These are phyloP conservation scores for Diabrotica undecimpunctata DNA, from an alignment of 1,140 invertebrate species.

Conservation along the genomic window DNA sequence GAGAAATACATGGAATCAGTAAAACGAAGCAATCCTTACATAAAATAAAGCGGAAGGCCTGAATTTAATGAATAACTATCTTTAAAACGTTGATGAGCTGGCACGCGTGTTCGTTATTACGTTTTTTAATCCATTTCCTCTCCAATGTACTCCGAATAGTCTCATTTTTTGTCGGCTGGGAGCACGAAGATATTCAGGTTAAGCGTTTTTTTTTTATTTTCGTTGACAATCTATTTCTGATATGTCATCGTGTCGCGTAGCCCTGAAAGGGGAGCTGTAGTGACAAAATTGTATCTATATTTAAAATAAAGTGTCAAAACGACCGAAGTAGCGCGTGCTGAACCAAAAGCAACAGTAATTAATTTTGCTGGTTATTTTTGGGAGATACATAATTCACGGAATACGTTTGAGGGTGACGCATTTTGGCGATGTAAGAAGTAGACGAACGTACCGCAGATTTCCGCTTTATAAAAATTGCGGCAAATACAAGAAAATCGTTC, in stretches of 20 bases:
- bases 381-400: background rate
- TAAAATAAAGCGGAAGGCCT: no score
- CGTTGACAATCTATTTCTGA: constrained; percentile 15
- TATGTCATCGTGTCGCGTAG: constrained; percentile 7
- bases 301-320: constrained; percentile 35
- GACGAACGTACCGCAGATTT: no score
- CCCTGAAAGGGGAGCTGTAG: constrained; percentile 6
- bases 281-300: constrained; percentile 34
- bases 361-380: constrained; percentile 20
- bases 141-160: background rate
- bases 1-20: no score
- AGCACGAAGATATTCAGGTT: background rate
- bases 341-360: constrained; percentile 28
- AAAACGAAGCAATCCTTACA: no score
- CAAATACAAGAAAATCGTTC: no score
- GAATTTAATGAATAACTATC: no score
- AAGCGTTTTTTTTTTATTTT: constrained; percentile 7
- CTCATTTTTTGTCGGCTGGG: background rate
- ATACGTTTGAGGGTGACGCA: background rate
- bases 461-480: no score
- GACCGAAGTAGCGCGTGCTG: constrained; percentile 16
- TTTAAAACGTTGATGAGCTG: no score
- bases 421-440: background rate
- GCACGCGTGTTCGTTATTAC: no score
- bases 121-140: no score